Evolutionary conservation across 2,113 vertebrate species (phyloP), one percentile per base, ranked within the genome.

Genomic region (Anhinga anhinga): DNA sequence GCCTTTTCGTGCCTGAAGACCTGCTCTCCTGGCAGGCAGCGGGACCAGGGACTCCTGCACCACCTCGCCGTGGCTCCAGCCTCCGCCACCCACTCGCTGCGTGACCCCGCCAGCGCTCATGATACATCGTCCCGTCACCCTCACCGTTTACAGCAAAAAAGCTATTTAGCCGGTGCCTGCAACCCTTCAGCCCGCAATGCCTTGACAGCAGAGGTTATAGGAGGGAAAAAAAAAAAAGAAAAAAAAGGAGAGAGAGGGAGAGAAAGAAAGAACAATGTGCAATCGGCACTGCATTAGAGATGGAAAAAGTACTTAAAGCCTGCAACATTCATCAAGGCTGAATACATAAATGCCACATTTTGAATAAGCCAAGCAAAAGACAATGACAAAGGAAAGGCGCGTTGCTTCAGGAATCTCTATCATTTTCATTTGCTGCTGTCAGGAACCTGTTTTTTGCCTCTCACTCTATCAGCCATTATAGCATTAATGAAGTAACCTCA

Each of bases 401-500:
- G 88, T 98, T 98, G 98, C 98, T 98, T 98, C 98, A 97, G 98
- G 98, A 98, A 98, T 98, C 98, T 98, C 98, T 98, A 98, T 99
- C 98, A 98, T 98, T 98, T 99, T 98, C 98, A 98, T 98, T 99
- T 98, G 98, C 98, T 98, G 98, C 98, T 98, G 98, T 99, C 98
- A 98, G 98, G 98, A 99, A 98, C 98, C 98, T 98, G 98, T 99
- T 98, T 98, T 99, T 98, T 98, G 98, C 98, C 98, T 98, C 98
- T 98, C 98, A 98, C 98, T 99, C 98, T 98, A 99, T 99, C 99
- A 99, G 98, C 98, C 98, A 99, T 99, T 98, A 98, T 98, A 98
- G 98, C 98, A 99, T 99, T 99, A 99, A 99, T 99, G 99, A 99
- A 99, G 99, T 99, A 99, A 99, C 99, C 98, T 99, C 99, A 99